Percentiles rank a stretch among this genome's conserved stretches.
These are phyloP conservation scores for Hyles lineata DNA, from an alignment of 2,888 invertebrate genomes.

Conservation along the genomic window DNA sequence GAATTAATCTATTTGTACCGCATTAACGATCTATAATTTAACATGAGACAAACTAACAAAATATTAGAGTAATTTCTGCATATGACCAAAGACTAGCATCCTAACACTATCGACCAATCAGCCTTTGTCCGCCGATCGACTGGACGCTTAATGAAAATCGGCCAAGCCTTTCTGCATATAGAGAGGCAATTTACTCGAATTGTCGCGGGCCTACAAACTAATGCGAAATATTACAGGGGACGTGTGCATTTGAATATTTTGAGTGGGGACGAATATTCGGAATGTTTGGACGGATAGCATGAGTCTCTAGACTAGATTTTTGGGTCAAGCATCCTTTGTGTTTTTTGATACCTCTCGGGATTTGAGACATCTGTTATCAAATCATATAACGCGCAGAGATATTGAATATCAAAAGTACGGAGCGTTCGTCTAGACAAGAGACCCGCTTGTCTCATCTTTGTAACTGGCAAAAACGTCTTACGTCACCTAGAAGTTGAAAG, in stretches of 20 bases:
- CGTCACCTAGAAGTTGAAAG: no score
- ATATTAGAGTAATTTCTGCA: neutral
- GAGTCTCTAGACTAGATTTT: neutral
- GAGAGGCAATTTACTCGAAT: conserved; percentile 76
- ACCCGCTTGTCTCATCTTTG: no score
- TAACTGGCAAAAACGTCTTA: no score
- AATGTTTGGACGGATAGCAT: neutral
- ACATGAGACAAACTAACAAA: neutral
- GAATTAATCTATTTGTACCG: no score
- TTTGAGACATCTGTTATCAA: no score
- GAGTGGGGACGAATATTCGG: neutral
- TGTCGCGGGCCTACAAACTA: conserved; percentile 67
- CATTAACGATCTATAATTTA: neutral
- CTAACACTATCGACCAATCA: conserved; percentile 53
- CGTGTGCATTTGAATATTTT: conserved; percentile 6
- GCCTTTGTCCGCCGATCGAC: conserved; percentile 56
- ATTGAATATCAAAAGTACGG: no score
- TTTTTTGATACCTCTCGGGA: neutral
- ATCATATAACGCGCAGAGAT: no score
- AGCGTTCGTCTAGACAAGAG: no score
- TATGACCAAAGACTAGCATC: conserved; percentile 35
- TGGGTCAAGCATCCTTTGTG: neutral
- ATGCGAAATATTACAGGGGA: conserved; percentile 63
- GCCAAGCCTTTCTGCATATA: conserved; percentile 76
- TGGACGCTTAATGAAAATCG: conserved; percentile 77